A percentile compares a stretch with the other conserved stretches of the same genome.
Evolutionary conservation across 2,113 vertebrate genomes (phyloP).

Genomic region (Strix aluco): DNA sequence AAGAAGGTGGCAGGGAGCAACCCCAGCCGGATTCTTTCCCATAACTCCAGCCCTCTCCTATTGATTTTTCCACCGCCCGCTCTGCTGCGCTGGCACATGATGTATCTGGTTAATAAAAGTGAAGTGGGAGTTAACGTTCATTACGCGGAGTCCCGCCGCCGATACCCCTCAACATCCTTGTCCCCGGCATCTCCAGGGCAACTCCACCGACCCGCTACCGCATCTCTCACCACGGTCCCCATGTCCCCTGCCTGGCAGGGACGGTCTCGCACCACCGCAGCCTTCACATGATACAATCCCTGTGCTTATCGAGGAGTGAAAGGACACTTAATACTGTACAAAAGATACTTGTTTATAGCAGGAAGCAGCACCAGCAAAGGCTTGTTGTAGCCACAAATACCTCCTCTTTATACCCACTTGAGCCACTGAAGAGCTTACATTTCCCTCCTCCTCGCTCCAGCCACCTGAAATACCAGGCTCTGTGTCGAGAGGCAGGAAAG

Average conservation of each 20-base stretch:
- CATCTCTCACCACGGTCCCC: too few species aligned
- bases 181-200: background rate
- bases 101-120: background rate
- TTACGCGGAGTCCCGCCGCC: background rate
- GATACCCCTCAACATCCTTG: background rate
- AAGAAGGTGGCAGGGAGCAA: background rate
- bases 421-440: background rate
- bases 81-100: background rate
- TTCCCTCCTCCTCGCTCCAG: background rate
- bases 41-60: background rate
- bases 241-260: background rate
- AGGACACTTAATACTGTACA: background rate
- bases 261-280: background rate
- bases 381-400: background rate
- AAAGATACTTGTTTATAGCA: background rate
- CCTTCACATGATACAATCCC: accelerated
- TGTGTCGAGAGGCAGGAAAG: background rate
- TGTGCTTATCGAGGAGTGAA: accelerated
- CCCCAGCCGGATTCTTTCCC: background rate
- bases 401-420: background rate
- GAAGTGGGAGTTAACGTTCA: background rate
- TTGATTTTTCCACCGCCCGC: background rate
- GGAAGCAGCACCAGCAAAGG: background rate
- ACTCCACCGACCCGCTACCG: background rate
- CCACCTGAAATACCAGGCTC: background rate